phyloP scores from a whole-genome alignment of 2,888 invertebrate genomes.

The Lepidochrysops patricia region DNA sequence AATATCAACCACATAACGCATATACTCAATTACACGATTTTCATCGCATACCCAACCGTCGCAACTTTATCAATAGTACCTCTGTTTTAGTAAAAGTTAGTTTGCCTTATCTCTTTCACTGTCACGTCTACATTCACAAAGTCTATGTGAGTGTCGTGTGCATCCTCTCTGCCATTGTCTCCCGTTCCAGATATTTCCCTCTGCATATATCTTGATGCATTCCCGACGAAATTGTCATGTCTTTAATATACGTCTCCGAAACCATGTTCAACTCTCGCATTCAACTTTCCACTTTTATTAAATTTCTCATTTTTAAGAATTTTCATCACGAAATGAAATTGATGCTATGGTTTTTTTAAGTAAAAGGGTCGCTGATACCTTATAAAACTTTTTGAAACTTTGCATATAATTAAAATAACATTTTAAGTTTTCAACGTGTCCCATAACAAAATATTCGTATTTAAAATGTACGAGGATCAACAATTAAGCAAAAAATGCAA shows the following conservation, averaged over 20 bases:
- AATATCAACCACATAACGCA: no score
- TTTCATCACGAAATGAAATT: not conserved
- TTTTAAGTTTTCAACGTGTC: no score
- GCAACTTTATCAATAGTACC: no score
- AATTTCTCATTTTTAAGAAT: not conserved
- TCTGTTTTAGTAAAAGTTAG: not conserved
- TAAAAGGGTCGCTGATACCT: no score
- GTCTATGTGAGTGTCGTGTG: slow-evolving; percentile 29
- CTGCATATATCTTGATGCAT: slow-evolving; percentile 58
- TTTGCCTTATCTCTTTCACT: not conserved
- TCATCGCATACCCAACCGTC: no score
- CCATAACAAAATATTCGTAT: no score
- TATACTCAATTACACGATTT: no score
- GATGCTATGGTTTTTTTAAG: no score
- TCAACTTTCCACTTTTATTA: not conserved
- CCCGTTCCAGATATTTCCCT: slow-evolving; percentile 48
- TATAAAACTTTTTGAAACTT: no score
- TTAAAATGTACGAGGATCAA: no score
- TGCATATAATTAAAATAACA: no score
- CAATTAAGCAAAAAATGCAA: no score
- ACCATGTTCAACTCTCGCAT: not conserved
- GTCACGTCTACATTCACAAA: not conserved
- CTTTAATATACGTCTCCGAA: not conserved
- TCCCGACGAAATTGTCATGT: slow-evolving; percentile 1
- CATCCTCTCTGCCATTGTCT: slow-evolving; percentile 41